Percentiles rank a stretch among this genome's conserved stretches.
Evolutionary conservation across 2,113 vertebrate species (phyloP).

Genomic region (Amphiprion ocellaris): DNA sequence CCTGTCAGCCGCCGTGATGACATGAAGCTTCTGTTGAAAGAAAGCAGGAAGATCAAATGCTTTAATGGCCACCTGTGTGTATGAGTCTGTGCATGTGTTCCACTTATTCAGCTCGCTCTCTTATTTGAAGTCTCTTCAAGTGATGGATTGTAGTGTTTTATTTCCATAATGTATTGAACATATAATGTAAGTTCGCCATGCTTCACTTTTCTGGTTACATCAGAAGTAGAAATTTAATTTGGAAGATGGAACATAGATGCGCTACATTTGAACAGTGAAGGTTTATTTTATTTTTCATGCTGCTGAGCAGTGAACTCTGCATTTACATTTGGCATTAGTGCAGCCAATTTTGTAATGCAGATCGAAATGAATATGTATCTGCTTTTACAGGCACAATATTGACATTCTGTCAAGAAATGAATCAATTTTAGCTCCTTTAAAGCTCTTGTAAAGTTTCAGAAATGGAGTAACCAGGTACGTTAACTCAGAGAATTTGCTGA

Average conservation of each 20-base stretch:
- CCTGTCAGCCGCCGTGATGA: conserved; percentile 73
- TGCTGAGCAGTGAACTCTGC: too few relatives aligned
- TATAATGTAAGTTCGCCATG: neutral
- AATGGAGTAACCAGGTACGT: too few relatives aligned
- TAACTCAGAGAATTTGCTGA: too few relatives aligned
- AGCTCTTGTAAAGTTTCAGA: too few relatives aligned
- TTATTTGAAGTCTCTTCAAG: conserved; percentile 38
- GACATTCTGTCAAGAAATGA: too few relatives aligned
- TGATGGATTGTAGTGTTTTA: neutral
- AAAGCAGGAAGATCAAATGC: conserved; percentile 68
- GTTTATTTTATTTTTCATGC: too few relatives aligned
- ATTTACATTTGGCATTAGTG: too few relatives aligned
- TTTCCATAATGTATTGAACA: conserved; percentile 2
- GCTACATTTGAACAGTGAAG: too few relatives aligned
- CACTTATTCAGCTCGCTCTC: conserved; percentile 5
- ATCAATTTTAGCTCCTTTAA: too few relatives aligned
- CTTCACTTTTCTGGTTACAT: neutral
- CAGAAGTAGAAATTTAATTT: neutral
- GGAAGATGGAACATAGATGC: neutral
- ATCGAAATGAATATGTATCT: too few relatives aligned
- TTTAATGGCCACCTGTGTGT: conserved; percentile 61
- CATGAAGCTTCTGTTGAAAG: conserved; percentile 64
- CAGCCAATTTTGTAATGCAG: too few relatives aligned
- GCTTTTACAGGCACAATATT: too few relatives aligned
- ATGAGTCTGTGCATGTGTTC: conserved; percentile 29